Conservation (phyloP, 2,888 invertebrate genomes). For the Zygothrica quintamaculata region DNA sequence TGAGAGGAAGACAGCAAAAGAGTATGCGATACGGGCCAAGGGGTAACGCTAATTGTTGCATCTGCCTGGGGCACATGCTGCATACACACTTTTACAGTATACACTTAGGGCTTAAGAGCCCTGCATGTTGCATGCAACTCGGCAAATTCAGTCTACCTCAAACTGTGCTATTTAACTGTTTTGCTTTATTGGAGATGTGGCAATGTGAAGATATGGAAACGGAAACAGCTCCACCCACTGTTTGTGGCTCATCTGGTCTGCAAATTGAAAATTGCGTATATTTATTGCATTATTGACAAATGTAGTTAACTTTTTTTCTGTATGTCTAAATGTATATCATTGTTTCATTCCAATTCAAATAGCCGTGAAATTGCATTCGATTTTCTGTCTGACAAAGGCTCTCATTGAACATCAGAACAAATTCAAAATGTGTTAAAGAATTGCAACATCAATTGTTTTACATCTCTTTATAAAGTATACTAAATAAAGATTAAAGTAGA, state of each 20-base stretch:
- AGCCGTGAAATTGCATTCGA: constrained; percentile 76
- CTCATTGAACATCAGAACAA: constrained; percentile 5
- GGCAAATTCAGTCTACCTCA: neutral
- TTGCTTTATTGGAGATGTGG: too few species aligned
- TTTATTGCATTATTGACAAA: constrained; percentile 70
- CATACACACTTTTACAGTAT: constrained; percentile 52
- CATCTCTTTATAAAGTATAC: too few species aligned
- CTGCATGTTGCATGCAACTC: constrained; percentile 23
- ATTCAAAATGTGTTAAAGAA: constrained; percentile 1
- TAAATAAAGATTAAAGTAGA: too few species aligned
- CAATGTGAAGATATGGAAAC: too few species aligned
- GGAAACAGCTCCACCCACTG: constrained; percentile 24
- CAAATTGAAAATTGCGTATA: constrained; percentile 75
- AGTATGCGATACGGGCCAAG: constrained; percentile 1
- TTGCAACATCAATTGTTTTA: neutral
- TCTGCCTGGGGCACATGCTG: constrained; percentile 44
- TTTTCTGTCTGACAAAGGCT: constrained; percentile 55
- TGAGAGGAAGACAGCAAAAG: too few species aligned
- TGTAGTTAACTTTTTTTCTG: constrained; percentile 31
- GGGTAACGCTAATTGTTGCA: constrained; percentile 70
- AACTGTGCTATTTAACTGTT: too few species aligned
- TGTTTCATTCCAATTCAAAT: constrained; percentile 62
- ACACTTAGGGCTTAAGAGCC: constrained; percentile 58
- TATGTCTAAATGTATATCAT: too few species aligned
- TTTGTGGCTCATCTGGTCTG: constrained; percentile 75